A percentile compares a stretch with the other conserved stretches of the same genome.
Conservation (phyloP, 1,140 invertebrate genomes). For the Scaptodrosophila lebanonensis region DNA sequence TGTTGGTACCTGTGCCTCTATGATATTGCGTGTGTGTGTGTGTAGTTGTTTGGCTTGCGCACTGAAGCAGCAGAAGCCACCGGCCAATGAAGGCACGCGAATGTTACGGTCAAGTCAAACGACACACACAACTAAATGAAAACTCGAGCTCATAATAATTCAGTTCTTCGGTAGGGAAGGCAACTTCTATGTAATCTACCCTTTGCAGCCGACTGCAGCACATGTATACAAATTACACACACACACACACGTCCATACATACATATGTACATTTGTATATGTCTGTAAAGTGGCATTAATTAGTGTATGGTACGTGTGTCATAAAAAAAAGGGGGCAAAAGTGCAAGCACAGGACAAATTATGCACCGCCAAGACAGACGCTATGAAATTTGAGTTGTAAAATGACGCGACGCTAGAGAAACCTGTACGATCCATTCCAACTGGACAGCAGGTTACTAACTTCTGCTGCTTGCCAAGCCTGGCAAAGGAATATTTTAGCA, state of each 20-base stretch:
- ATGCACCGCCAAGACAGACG: constrained; percentile 21
- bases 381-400: constrained; percentile 45
- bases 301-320: constrained; percentile 47
- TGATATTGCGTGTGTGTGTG: constrained; percentile 9
- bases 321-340: constrained; percentile 54
- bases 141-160: constrained; percentile 57
- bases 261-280: neutral
- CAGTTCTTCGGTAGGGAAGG: constrained; percentile 13
- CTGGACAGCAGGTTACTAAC: constrained; percentile 58
- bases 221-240: constrained; percentile 3
- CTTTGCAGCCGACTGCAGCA: constrained; percentile 26
- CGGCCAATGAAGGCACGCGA: constrained; percentile 45
- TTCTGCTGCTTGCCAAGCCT: too few relatives aligned
- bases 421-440: constrained; percentile 17
- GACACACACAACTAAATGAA: constrained; percentile 46
- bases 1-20: constrained; percentile 13
- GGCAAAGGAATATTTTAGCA: too few relatives aligned
- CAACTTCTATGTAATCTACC: constrained; percentile 58
- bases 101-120: constrained; percentile 46
- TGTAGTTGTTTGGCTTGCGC: constrained; percentile 22
- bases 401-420: neutral
- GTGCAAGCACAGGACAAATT: constrained; percentile 55
- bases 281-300: constrained; percentile 63
- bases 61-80: constrained; percentile 71
- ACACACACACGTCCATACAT: constrained; percentile 11